phyloP scores from a whole-genome alignment of 2,888 invertebrate species.

The Cordilura impudica region DNA sequence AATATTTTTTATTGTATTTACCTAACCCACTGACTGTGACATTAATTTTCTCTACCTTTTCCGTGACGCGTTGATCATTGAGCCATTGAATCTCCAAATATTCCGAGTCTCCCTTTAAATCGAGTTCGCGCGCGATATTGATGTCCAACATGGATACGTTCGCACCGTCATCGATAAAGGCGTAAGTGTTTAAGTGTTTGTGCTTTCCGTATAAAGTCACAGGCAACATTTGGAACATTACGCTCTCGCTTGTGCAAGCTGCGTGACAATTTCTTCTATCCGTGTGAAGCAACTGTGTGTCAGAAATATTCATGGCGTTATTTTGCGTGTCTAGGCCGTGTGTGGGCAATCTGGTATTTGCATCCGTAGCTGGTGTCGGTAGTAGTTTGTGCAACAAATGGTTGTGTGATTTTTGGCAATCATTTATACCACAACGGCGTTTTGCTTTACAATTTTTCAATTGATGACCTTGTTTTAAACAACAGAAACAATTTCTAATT shows the following conservation, averaged over 20 bases:
- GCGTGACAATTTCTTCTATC: conserved; percentile 27
- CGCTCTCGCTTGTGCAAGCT: background rate
- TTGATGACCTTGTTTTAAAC: conserved; percentile 31
- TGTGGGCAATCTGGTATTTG: too few species aligned
- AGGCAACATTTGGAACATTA: conserved; percentile 30
- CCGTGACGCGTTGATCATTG: conserved; percentile 6
- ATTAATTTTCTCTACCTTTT: too few species aligned
- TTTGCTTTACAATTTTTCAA: background rate
- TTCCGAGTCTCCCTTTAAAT: conserved; percentile 3
- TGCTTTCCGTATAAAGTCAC: conserved; percentile 9
- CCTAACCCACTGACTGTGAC: background rate
- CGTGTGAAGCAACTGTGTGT: background rate
- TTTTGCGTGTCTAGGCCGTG: too few species aligned
- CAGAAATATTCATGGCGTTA: too few species aligned
- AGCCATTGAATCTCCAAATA: conserved; percentile 23
- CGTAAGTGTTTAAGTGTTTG: background rate
- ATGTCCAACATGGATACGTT: too few species aligned
- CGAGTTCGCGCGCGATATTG: conserved; percentile 12
- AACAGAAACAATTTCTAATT: conserved; percentile 30
- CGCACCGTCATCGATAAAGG: conserved; percentile 31
- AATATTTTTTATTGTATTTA: conserved; percentile 2
- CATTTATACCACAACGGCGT: conserved; percentile 8
- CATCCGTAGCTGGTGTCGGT: too few species aligned
- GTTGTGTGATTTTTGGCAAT: conserved; percentile 27
- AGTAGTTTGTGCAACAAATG: conserved; percentile 22